phyloP scores from a whole-genome alignment of 2,888 invertebrate genomes.

The Polydesmus complanatus region DNA sequence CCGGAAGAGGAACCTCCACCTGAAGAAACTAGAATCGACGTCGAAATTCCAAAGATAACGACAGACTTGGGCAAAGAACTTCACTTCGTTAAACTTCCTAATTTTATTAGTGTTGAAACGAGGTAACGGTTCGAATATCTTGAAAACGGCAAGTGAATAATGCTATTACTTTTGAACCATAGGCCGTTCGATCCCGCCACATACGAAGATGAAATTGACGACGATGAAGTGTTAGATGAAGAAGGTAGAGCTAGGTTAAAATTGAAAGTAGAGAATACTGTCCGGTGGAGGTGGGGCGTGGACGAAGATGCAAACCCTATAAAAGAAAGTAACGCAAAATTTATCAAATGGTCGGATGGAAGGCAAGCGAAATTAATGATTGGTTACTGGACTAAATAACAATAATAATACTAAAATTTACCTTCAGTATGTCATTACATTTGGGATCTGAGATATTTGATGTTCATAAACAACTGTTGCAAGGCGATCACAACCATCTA shows the following conservation, averaged over 20 bases:
- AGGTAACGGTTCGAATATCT: slow-evolving; percentile 27
- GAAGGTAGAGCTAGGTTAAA: slow-evolving; percentile 86
- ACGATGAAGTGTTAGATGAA: slow-evolving; percentile 93
- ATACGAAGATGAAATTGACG: slow-evolving; percentile 97
- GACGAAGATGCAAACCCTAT: slow-evolving; percentile 59
- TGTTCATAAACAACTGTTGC: slow-evolving; percentile 82
- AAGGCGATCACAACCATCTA: slow-evolving; percentile 93
- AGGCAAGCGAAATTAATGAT: slow-evolving; percentile 24
- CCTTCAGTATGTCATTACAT: slow-evolving; percentile 74
- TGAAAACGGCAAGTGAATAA: background rate
- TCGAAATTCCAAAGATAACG: slow-evolving; percentile 88
- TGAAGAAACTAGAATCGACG: slow-evolving; percentile 89
- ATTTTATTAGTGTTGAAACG: slow-evolving; percentile 95
- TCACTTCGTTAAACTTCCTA: slow-evolving; percentile 93
- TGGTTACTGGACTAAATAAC: background rate
- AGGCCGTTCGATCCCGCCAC: slow-evolving; percentile 86
- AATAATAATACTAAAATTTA: background rate
- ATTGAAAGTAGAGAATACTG: slow-evolving; percentile 91
- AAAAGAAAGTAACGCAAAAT: slow-evolving; percentile 85
- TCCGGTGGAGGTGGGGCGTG: slow-evolving; percentile 78
- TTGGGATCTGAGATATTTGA: slow-evolving; percentile 97
- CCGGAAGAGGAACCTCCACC: slow-evolving; percentile 56
- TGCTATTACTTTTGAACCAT: background rate
- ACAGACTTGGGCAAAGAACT: slow-evolving; percentile 83
- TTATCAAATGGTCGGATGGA: slow-evolving; percentile 96